These are phyloP conservation scores for Esox masquinongy DNA, from an alignment of 2,797 vertebrate species.

Conservation along the genomic window DNA sequence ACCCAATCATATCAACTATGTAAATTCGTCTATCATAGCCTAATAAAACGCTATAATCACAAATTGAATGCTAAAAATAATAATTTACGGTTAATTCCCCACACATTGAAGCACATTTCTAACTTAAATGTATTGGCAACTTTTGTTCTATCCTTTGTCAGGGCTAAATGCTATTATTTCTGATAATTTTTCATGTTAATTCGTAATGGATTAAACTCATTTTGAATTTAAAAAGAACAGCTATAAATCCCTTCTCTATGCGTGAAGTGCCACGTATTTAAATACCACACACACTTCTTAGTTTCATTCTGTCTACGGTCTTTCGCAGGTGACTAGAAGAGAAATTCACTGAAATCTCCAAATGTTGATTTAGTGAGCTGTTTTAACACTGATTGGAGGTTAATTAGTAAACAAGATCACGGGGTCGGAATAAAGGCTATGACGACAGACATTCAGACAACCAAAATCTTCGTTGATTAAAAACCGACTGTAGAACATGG, in stretches of 20 bases:
- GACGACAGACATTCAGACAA: constrained; percentile 22
- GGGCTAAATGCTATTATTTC: background rate
- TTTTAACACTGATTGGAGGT: background rate
- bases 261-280: background rate
- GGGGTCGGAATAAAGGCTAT: background rate
- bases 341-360: background rate
- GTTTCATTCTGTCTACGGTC: background rate
- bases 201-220: background rate
- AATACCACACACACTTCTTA: background rate
- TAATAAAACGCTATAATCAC: background rate
- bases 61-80: background rate
- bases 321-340: background rate
- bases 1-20: background rate
- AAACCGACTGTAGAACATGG: constrained; percentile 29
- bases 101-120: background rate
- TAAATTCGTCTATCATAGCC: background rate
- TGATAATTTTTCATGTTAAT: background rate
- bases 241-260: no score
- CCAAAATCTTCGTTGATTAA: constrained; percentile 26
- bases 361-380: background rate
- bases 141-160: background rate
- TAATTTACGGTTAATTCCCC: background rate
- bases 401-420: background rate
- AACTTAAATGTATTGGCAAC: background rate
- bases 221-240: background rate